Evolutionary conservation across 2,113 vertebrate genomes (phyloP), one percentile per base, ranked within the genome.

Genomic region (Acanthochromis polyacanthus): DNA sequence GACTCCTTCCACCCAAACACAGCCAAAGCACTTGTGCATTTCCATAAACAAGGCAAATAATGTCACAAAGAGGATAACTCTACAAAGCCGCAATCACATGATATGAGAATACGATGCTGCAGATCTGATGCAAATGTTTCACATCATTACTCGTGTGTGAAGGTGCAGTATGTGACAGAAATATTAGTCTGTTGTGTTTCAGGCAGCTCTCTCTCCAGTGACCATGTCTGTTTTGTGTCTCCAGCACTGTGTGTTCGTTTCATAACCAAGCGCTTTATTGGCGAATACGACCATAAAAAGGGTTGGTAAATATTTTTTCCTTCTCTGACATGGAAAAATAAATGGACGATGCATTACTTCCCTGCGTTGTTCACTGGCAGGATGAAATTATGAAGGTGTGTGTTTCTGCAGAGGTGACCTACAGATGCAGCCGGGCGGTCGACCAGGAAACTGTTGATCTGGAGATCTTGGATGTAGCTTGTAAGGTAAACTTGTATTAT

Each of bases 161-260:
- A n/a, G 59, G 55, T 30, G 15, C 7, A 28, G 38, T 36, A 10
- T 63, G 0, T 0, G 28, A 17, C 16, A 17, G 6, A 6, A 12
- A 48, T 53, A 23, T 63, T 17, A 15, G 51, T 68, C 0, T 80
- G 53, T 20, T 67, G 25, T 56, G 43, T 43, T 17, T 55, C 16
- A 57, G 45, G 19, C 38, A 2, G 64, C 40, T 55, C 32, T 22
- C 57, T 58, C 25, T 64, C 7, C 51, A 50, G 50, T 71, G 38
- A 78, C 58, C 16, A 3, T 14, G 73, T 88, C 84, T 93, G 85
- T 45, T 90, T 69, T 88, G 17, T 92, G 89, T 93, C 88, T 40
- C 19, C 90, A 95, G 94, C 94, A 0, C 84, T 95, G 81, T 95
- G 94, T 57, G 94, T 95, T 43, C 93, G 94, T 63, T 95, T 95